Conservation (phyloP, 2,797 vertebrate species). For the Sarcophilus harrisii region DNA sequence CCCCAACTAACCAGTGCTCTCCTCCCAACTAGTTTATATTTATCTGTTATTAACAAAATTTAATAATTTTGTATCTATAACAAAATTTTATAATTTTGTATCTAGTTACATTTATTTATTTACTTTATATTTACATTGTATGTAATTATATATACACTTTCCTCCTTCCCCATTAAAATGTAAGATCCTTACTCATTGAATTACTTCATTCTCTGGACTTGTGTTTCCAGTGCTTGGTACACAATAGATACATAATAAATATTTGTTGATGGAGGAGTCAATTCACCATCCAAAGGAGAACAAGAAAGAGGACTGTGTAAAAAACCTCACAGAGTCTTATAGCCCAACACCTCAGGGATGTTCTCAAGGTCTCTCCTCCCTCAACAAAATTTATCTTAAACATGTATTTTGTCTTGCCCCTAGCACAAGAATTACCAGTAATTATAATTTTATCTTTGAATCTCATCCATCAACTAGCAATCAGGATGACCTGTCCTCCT, state of each 20-base stretch:
- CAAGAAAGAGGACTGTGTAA: neutral
- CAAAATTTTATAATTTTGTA: neutral
- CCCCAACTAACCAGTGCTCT: neutral
- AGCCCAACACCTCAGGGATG: neutral
- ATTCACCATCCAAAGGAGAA: neutral
- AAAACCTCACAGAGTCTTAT: neutral
- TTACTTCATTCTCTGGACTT: neutral
- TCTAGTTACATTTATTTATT: neutral
- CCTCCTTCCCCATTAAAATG: neutral
- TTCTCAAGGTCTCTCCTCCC: neutral
- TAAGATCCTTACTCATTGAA: neutral
- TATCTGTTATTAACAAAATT: neutral
- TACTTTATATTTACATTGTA: neutral
- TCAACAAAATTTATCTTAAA: neutral
- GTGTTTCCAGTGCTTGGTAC: neutral
- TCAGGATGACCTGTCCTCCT: neutral
- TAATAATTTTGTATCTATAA: neutral
- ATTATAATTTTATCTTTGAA: neutral
- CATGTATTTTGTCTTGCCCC: neutral
- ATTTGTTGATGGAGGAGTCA: neutral
- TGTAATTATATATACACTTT: neutral
- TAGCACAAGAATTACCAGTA: neutral
- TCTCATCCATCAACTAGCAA: neutral
- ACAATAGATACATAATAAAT: neutral
- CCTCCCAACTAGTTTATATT: neutral